Base-by-base conservation (phyloP, 2,113 vertebrate species). In the Labrus mixtus region DNA sequence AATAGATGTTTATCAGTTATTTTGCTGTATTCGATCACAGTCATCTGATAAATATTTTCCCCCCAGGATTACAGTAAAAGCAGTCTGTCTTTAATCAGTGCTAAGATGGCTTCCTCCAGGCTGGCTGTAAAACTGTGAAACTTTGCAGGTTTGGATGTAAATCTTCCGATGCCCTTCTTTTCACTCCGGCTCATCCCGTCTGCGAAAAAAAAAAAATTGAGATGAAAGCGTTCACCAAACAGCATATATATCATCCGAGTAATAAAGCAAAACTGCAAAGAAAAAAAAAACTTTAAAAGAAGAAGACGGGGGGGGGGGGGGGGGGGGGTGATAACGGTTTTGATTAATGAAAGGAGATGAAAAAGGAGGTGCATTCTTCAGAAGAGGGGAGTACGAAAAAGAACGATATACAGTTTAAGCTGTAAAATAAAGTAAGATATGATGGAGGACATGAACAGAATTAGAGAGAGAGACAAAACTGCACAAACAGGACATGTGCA, bases 301-400 rank as follows among this genome's bases (percentile, higher is more conserved):
- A 68, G 64, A 22, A 11, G 70, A 54, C 43, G 15, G 29, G 25
- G 6, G 50, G n/a, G 41, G 29, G 23, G 53, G 79, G 74, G 61
- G 8, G 19, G 15, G 25, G 16, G 23, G 17, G 75, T 63, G 79
- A 73, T 74, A 76, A 73, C 41, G 12, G 56, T 68, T 71, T 56
- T 78, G 64, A 88, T 84, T 56, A 37, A 84, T 81, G 74, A 71
- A 23, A 57, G 53, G 29, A 67, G 68, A n/a, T 58, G 51, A 54
- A 53, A 17, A 65, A 11, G 1, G 6, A 37, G 20, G 23, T 37
- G n/a, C 55, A 61, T 76, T 73, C 59, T 68, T 67, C 78, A 25
- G 23, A 56, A 46, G 58, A 67, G 56, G 45, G 45, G 51, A 79
- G 66, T 25, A 33, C n/a, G 41, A 80, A 68, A 60, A 17, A 78